Base-by-base conservation (phyloP, 1,140 invertebrate species). In the Pseudomyrmex dendroicus region DNA sequence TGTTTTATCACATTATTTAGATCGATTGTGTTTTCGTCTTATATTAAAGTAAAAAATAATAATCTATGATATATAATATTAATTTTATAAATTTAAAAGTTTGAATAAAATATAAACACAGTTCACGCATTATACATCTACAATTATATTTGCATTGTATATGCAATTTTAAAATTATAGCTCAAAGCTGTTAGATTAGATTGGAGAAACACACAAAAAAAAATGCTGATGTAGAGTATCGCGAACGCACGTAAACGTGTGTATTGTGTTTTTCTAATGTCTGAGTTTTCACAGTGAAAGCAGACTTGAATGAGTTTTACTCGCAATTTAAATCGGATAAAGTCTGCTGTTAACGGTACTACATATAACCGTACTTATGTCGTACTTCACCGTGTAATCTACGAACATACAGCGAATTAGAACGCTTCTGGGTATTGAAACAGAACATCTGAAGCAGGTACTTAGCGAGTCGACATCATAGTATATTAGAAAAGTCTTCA, bases 391-490 rank as follows among this genome's bases (percentile, higher is more conserved):
- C 61, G 54, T 76, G 54, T 77, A 84, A 84, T 84, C 67, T 77
- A 48, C 4, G 61, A 3, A 50, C 35, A 67, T 50, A 7, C 52
- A 50, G 22, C 56, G 46, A 84, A 82, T 57, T 73, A 84, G 64
- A 25, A 85, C 50, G 66, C 15, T 61, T n/a, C 13, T 20, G 61
- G 70, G 74, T 86, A 82, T 82, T 84, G 63, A 86, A 82, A 86
- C 48, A 35, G 62, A 80, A 73, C 48, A 9, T 17, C 35, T 17
- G 25, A 59, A 84, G 78, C 35, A 50, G 54, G 52, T 35, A 61
- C 57, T 74, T 63, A 57, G 50, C 70, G 73, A 80, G 44, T 22
- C 15, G 63, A 35, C 44, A 52, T 59, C 44, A 5, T 17, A 35
- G 15, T 9, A 15, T n/a, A 4, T 56, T n/a, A 61, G 5, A 7